A percentile compares a stretch with the other conserved stretches of the same genome.
Conservation (phyloP, 2,797 vertebrate genomes). For the Xenopus petersii region DNA sequence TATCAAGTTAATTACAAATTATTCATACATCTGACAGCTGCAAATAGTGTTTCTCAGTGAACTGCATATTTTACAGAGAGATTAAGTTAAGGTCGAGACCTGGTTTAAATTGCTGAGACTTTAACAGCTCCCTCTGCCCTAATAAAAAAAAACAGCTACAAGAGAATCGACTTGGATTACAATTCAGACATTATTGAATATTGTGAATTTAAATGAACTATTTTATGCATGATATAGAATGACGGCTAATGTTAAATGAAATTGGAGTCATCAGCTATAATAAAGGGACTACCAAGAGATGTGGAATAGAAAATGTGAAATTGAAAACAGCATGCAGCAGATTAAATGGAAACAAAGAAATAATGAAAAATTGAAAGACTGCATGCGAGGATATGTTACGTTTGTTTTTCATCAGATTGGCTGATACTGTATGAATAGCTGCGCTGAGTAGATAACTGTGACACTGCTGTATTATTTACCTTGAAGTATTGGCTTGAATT, state of each 20-base stretch:
- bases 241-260: constrained; percentile 20
- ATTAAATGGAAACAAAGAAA: constrained; percentile 49
- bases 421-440: constrained; percentile 10
- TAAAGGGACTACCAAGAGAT: constrained; percentile 36
- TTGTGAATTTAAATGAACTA: constrained; percentile 42
- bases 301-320: constrained; percentile 37
- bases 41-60: constrained; percentile 21
- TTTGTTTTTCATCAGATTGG: constrained; percentile 32
- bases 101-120: constrained; percentile 24
- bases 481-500: not conserved
- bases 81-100: constrained; percentile 33
- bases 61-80: constrained; percentile 42
- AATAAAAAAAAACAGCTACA: constrained; percentile 17
- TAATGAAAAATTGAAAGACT: constrained; percentile 40
- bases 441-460: constrained; percentile 5
- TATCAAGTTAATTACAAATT: constrained; percentile 41
- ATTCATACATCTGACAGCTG: constrained; percentile 26
- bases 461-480: not conserved
- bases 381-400: constrained; percentile 35
- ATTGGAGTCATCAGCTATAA: constrained; percentile 30
- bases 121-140: constrained; percentile 25
- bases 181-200: constrained; percentile 31
- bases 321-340: constrained; percentile 38
- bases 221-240: constrained; percentile 42
- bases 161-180: constrained; percentile 28